These are phyloP conservation scores for Andrena flavipes DNA, from an alignment of 2,888 invertebrate species.

Conservation along the genomic window DNA sequence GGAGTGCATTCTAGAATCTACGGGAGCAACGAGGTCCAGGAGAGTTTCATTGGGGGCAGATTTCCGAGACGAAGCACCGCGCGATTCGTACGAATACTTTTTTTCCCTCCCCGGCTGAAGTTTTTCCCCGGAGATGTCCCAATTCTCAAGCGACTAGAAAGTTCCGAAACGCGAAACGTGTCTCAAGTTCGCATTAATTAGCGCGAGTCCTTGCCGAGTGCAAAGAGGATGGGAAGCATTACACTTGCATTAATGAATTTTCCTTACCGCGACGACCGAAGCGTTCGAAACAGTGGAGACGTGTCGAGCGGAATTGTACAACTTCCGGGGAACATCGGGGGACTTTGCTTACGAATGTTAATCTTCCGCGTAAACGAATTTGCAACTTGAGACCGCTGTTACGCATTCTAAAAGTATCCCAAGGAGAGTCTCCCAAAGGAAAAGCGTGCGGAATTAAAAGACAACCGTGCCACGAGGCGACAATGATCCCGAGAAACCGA, in stretches of 20 bases:
- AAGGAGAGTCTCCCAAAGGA: neutral
- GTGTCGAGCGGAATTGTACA: neutral
- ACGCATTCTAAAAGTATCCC: neutral
- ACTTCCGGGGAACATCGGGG: neutral
- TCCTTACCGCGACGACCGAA: neutral
- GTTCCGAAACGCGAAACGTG: neutral
- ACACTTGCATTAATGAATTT: constrained; percentile 13
- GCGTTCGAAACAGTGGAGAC: neutral
- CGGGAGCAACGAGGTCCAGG: neutral
- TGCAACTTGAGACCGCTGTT: constrained; percentile 3
- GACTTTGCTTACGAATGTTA: constrained; percentile 16
- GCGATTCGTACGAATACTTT: neutral
- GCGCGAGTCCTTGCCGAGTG: neutral
- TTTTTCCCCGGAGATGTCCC: neutral
- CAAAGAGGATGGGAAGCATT: neutral
- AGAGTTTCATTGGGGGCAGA: neutral
- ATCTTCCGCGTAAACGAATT: constrained; percentile 22
- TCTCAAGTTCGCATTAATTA: constrained; percentile 13
- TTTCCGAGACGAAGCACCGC: neutral
- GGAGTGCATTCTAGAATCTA: constrained; percentile 76
- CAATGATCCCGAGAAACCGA: neutral
- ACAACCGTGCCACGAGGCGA: no score
- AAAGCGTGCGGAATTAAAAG: neutral
- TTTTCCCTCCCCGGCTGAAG: neutral
- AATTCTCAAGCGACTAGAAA: neutral